These are phyloP conservation scores for Phrynocephalus versicolor DNA, from an alignment of 2,113 vertebrate species.

Conservation along the genomic window DNA sequence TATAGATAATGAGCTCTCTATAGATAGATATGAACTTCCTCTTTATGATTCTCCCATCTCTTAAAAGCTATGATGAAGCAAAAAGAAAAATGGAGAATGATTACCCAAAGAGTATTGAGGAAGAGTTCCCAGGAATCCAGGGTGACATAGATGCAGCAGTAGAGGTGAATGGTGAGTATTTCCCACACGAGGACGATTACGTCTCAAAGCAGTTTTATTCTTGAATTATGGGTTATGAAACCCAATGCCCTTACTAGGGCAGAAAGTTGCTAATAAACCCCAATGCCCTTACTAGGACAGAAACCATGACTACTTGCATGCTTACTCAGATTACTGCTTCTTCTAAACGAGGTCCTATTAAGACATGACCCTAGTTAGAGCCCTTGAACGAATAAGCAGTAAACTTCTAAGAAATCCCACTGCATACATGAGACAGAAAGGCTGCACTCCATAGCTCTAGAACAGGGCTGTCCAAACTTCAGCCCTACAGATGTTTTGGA, in stretches of 20 bases:
- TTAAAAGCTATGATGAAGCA: constrained; percentile 52
- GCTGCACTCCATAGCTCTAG: neutral
- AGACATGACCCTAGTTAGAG: neutral
- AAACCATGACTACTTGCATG: neutral
- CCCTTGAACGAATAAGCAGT: neutral
- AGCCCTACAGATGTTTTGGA: no score
- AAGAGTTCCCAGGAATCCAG: constrained; percentile 63
- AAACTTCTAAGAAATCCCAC: neutral
- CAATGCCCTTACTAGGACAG: no score
- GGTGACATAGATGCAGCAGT: constrained; percentile 54
- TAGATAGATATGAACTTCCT: neutral
- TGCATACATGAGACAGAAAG: neutral
- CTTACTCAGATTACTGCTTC: neutral
- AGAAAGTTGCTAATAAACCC: no score
- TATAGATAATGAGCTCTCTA: neutral
- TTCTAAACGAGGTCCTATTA: neutral
- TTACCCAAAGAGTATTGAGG: constrained; percentile 51
- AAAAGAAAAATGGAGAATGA: constrained; percentile 63
- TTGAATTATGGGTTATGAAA: neutral
- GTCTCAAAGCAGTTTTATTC: neutral
- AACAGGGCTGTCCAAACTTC: no score
- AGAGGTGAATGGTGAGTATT: constrained; percentile 59
- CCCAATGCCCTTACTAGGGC: no score
- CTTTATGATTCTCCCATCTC: neutral
- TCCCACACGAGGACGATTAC: neutral